Evolutionary conservation across 2,113 vertebrate genomes (phyloP).

Genomic region (Phycodurus eques): DNA sequence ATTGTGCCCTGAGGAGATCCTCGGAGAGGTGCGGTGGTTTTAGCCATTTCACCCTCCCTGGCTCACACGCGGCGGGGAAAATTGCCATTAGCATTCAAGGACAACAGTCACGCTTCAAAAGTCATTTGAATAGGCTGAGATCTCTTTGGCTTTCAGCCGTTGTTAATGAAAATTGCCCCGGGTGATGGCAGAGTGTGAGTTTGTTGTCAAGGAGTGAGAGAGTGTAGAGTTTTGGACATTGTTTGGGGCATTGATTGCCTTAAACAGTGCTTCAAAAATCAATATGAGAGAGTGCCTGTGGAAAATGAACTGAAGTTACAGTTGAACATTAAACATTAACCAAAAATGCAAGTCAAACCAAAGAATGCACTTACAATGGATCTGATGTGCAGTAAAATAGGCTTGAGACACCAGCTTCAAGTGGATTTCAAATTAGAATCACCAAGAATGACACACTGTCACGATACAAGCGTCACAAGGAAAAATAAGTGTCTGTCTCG

Average conservation of each 20-base stretch:
- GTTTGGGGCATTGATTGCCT: conserved; percentile 33
- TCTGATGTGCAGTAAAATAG: not conserved
- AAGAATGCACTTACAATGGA: not conserved
- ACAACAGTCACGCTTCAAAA: conserved; percentile 47
- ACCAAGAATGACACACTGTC: too few relatives aligned
- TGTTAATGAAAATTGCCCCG: conserved; percentile 47
- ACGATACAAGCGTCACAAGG: too few relatives aligned
- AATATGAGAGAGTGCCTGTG: conserved; percentile 13
- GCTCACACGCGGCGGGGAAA: conserved; percentile 19
- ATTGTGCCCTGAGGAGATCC: conserved; percentile 55
- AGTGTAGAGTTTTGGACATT: conserved; percentile 25
- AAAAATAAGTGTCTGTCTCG: too few relatives aligned
- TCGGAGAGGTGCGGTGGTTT: conserved; percentile 51
- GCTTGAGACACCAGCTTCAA: not conserved
- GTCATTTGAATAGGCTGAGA: conserved; percentile 42
- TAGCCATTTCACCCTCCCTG: conserved; percentile 46
- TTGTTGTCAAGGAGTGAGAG: conserved; percentile 11
- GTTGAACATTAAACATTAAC: not conserved
- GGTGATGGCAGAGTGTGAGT: conserved; percentile 25
- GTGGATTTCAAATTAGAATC: too few relatives aligned
- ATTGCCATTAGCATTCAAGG: conserved; percentile 58
- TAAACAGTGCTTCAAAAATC: conserved; percentile 32
- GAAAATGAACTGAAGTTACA: conserved; percentile 6
- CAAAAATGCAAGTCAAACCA: not conserved
- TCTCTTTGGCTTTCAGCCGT: conserved; percentile 44